Evolutionary conservation across 2,888 invertebrate species (phyloP).

Genomic region (Epinotia brunnichana): DNA sequence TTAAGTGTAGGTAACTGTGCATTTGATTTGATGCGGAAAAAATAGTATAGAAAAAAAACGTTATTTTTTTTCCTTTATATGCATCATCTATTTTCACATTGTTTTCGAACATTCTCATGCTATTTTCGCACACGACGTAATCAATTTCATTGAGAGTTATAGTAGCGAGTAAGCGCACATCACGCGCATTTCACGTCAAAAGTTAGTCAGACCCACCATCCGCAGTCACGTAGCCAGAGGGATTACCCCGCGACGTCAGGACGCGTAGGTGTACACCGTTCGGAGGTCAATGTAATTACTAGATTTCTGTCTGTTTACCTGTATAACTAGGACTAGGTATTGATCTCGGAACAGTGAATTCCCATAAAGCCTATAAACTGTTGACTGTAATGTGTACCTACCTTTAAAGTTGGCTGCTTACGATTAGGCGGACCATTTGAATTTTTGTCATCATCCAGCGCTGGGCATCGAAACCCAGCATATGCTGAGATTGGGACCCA

Average conservation of each 20-base stretch:
- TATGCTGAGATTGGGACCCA: too few relatives aligned
- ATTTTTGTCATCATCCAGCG: too few relatives aligned
- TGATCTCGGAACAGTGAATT: too few relatives aligned
- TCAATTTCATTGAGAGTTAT: background rate
- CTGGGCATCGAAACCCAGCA: too few relatives aligned
- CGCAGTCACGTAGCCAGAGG: constrained; percentile 8
- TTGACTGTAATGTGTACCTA: too few relatives aligned
- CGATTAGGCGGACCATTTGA: too few relatives aligned
- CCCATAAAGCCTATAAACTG: background rate
- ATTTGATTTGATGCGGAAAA: too few relatives aligned
- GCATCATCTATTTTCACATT: background rate
- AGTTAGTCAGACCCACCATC: constrained; percentile 8
- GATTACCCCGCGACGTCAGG: constrained; percentile 14
- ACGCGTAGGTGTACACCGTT: background rate
- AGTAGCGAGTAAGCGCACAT: background rate
- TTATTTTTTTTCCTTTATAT: background rate
- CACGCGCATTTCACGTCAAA: constrained; percentile 45
- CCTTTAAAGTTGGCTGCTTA: too few relatives aligned
- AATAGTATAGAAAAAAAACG: too few relatives aligned
- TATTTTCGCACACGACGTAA: background rate
- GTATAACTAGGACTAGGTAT: too few relatives aligned
- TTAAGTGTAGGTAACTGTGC: too few relatives aligned
- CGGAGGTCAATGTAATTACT: constrained; percentile 6
- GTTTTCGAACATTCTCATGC: background rate
- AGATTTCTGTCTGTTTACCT: background rate